A percentile compares a stretch with the other conserved stretches of the same genome.
These are phyloP conservation scores for Scolopax bukidnonensis DNA, from an alignment of 2,797 vertebrate species.

Conservation along the genomic window DNA sequence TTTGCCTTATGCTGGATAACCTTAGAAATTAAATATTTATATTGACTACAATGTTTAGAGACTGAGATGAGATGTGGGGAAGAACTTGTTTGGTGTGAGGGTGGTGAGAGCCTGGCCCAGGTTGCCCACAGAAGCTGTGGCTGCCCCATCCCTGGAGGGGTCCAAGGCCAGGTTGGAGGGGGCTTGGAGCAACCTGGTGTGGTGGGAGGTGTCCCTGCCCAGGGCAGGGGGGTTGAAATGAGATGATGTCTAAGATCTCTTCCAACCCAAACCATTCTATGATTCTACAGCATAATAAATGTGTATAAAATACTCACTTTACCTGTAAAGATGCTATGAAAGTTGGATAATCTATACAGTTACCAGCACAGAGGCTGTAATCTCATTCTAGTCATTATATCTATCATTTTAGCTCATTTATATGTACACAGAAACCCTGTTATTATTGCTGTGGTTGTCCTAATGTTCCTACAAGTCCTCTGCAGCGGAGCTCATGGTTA, in stretches of 20 bases:
- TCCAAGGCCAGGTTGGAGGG: too few relatives aligned
- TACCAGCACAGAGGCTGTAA: background rate
- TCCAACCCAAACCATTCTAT: too few relatives aligned
- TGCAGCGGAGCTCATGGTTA: accelerated
- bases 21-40: background rate
- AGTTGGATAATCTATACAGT: accelerated
- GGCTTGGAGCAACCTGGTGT: too few relatives aligned
- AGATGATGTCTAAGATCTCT: too few relatives aligned
- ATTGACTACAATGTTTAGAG: background rate
- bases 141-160: too few relatives aligned
- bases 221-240: too few relatives aligned
- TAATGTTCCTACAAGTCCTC: background rate
- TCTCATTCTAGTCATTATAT: background rate
- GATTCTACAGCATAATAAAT: background rate
- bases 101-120: too few relatives aligned
- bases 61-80: too few relatives aligned
- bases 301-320: background rate
- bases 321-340: background rate
- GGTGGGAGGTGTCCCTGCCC: too few relatives aligned
- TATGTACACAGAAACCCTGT: background rate
- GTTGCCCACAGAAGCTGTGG: too few relatives aligned
- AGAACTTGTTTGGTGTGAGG: too few relatives aligned
- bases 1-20: background rate
- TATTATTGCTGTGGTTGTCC: background rate
- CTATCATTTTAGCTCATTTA: background rate